Base-by-base conservation (phyloP, 2,113 vertebrate species). In the Nothoprocta perdicaria region DNA sequence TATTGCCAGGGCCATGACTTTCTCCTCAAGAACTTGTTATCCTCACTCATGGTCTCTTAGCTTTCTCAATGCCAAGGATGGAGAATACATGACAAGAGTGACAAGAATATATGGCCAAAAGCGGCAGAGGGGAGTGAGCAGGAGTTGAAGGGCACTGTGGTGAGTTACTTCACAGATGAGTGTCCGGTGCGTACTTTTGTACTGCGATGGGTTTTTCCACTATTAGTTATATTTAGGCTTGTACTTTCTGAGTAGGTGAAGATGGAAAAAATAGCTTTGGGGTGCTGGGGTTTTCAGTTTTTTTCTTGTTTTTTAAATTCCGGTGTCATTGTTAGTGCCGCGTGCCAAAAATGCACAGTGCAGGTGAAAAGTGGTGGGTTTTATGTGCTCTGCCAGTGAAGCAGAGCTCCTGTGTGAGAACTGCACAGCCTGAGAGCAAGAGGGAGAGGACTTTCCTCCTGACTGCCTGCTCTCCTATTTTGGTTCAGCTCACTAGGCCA, bases 151-250 rank as follows among this genome's bases (percentile, higher is more conserved):
- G 75, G 76, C 0, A 2, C 87, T 95, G 92, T 41, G 92, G 93
- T 96, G 96, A 89, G 90, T 96, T 95, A 83, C 79, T 96, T 95
- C 87, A 95, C 92, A 95, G 76, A 95, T 89, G 74, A 60, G 38
- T 97, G 96, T 94, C 84, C 61, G 94, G 90, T 94, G 87, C 88
- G 66, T 92, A 95, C 41, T 29, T 80, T 96, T 93, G 92, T 84
- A 68, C 92, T 88, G 76, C 77, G 95, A 93, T 96, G 94, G 95
- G 94, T 82, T 98, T 97, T 98, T 98, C 97, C 97, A 86, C 82
- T 82, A 62, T 1, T 91, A 45, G 12, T 0, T 94, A 91, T 95
- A 93, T 93, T 95, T 88, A 43, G 94, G 61, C 81, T 93, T 92
- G 95, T 97, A 93, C 86, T 96, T 96, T 97, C 96, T 97, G 92